Evolutionary conservation across 2,113 vertebrate species (phyloP).

Genomic region (Choloepus hoffmanni): DNA sequence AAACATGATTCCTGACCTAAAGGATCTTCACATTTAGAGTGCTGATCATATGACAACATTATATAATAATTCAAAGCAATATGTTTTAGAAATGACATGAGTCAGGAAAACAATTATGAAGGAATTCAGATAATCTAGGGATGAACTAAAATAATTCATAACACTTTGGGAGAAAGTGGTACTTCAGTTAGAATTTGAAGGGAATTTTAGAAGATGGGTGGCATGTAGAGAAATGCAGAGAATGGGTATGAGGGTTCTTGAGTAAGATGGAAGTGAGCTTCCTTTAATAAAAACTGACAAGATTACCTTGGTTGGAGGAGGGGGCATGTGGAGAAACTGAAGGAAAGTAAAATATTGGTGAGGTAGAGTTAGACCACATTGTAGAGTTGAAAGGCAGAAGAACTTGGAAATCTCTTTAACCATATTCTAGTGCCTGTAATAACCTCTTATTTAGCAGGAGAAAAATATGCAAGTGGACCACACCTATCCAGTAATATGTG

Average conservation of each 20-base stretch:
- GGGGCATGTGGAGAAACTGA: not conserved
- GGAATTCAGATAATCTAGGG: not conserved
- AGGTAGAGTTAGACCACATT: not conserved
- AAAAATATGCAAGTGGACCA: not conserved
- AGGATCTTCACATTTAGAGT: not conserved
- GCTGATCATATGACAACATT: not conserved
- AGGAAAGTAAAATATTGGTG: not conserved
- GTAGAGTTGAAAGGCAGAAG: not conserved
- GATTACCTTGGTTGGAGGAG: not conserved
- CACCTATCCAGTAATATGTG: not conserved
- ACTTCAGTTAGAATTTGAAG: conserved; percentile 43
- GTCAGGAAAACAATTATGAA: not conserved
- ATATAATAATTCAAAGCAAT: not conserved
- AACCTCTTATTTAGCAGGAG: not conserved
- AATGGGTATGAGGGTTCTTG: not conserved
- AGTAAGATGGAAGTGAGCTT: not conserved
- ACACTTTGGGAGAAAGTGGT: not conserved
- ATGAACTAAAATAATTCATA: not conserved
- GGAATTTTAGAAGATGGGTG: not conserved
- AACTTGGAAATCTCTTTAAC: not conserved
- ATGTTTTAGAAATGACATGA: not conserved
- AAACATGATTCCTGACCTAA: not conserved
- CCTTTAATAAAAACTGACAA: not conserved
- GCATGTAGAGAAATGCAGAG: not conserved
- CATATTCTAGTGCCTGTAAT: not conserved